Evolutionary conservation across 2,888 invertebrate genomes (phyloP).

Genomic region (Stenoptilia bipunctidactyla): DNA sequence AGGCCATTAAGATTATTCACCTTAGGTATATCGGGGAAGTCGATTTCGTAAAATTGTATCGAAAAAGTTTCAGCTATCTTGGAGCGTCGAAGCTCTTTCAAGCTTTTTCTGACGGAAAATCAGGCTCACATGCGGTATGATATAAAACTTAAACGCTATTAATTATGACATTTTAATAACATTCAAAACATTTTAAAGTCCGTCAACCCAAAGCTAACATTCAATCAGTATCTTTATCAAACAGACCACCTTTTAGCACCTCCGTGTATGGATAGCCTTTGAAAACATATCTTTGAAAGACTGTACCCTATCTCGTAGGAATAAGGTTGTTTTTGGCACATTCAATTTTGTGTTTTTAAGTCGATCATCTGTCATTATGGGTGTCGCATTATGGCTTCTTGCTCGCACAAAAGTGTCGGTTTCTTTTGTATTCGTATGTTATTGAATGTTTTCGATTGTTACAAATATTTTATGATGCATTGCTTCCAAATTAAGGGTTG

Average conservation of each 20-base stretch:
- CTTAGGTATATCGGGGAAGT: too few species aligned
- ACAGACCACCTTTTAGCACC: constrained; percentile 57
- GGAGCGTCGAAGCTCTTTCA: too few species aligned
- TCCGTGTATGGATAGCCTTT: constrained; percentile 32
- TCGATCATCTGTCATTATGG: constrained; percentile 54
- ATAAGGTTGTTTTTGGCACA: constrained; percentile 19
- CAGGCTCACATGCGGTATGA: too few species aligned
- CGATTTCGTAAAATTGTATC: too few species aligned
- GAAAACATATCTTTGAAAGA: constrained; percentile 1
- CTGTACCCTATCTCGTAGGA: constrained; percentile 8
- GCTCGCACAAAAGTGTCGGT: not conserved
- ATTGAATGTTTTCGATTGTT: too few species aligned
- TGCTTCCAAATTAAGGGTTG: constrained; percentile 1
- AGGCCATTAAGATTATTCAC: too few species aligned
- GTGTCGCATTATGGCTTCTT: constrained; percentile 45
- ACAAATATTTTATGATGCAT: constrained; percentile 1
- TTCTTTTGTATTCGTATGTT: too few species aligned
- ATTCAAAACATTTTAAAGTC: too few species aligned
- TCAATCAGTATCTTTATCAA: constrained; percentile 23
- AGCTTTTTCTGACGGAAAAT: too few species aligned
- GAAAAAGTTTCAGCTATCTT: too few species aligned
- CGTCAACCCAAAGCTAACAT: constrained; percentile 34
- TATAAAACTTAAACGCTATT: too few species aligned
- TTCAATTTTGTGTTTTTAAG: constrained; percentile 11
- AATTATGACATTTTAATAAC: too few species aligned